Base-by-base conservation (phyloP, 2,113 vertebrate genomes). In the Tragelaphus buxtoni region DNA sequence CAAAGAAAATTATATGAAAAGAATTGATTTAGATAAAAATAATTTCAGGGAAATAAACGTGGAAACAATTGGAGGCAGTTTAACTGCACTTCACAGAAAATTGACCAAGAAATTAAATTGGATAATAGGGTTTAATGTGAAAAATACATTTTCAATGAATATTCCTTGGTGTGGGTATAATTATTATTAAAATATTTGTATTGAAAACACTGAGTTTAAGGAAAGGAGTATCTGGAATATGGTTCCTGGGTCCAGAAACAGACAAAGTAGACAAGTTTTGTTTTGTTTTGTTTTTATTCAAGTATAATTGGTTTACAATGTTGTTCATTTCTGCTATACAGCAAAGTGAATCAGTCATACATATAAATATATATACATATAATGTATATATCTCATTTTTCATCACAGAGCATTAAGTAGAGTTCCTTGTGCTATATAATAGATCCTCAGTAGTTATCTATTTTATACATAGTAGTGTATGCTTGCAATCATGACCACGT, bases 101-200 rank as follows among this genome's bases (percentile, higher is more conserved):
- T 39, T 72, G 81, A 93, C 74, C 51, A 84, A 94, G 63, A 97
- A 93, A 90, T 96, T 97, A 97, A 96, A 63, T 39, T 88, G 74
- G 39, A 45, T 74, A 88, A 80, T 69, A 93, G 53, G 13, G 86
- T 90, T 96, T 96, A 63, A 49, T 28, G 58, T 63, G 60, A 94
- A 96, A 95, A 93, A 30, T 53, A 42, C 49, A 92, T 89, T 90
- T 63, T 83, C 89, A 82, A 45, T 92, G 63, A 92, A 39, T 81
- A 94, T 82, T 65, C 39, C 55, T 90, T 18, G 11, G 49, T 32
- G 4, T 1, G 5, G 9, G 51, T 26, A 28, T 86, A 69, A 77
- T 94, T 94, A 76, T 79, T 94, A 92, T 90, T 80, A 56, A 79
- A 94, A 92, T 81, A 81, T 86, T 81, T 95, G 28, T 76, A 86